phyloP scores from a whole-genome alignment of 2,888 invertebrate genomes.

The Keiferia lycopersicella region DNA sequence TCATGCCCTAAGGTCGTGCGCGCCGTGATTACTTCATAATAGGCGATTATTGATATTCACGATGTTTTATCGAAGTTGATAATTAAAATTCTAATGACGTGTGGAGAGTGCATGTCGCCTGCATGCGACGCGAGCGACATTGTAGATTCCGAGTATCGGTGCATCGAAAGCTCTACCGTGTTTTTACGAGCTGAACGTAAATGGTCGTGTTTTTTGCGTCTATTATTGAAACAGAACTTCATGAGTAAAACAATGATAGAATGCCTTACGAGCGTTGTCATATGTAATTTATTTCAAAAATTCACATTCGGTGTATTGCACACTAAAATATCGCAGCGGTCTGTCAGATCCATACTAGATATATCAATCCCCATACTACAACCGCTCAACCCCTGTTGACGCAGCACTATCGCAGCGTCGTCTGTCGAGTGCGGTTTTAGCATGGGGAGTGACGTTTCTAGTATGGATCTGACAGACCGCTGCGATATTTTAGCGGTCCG shows the following conservation, averaged over 20 bases:
- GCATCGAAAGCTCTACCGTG: neutral
- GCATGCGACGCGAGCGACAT: neutral
- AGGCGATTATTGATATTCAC: slow-evolving; percentile 30
- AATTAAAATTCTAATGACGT: slow-evolving; percentile 24
- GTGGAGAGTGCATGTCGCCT: slow-evolving; percentile 20
- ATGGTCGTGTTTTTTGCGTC: neutral
- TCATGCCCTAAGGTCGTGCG: slow-evolving; percentile 63
- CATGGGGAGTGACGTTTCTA: too few relatives aligned
- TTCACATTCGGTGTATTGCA: too few relatives aligned
- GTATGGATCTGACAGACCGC: too few relatives aligned
- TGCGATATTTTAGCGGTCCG: too few relatives aligned
- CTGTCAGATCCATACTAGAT: neutral
- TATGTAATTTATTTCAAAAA: neutral
- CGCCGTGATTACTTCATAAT: slow-evolving; percentile 45
- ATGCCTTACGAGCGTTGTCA: neutral
- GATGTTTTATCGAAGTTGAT: slow-evolving; percentile 19
- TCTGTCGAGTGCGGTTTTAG: too few relatives aligned
- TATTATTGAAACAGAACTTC: too few relatives aligned
- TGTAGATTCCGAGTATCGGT: neutral
- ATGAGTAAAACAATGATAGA: too few relatives aligned
- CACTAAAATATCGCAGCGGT: too few relatives aligned
- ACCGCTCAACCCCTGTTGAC: too few relatives aligned
- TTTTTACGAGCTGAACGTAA: too few relatives aligned
- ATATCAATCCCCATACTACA: too few relatives aligned
- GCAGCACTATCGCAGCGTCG: too few relatives aligned